phyloP scores from a whole-genome alignment of 1,140 invertebrate species.

The Orussus abietinus region DNA sequence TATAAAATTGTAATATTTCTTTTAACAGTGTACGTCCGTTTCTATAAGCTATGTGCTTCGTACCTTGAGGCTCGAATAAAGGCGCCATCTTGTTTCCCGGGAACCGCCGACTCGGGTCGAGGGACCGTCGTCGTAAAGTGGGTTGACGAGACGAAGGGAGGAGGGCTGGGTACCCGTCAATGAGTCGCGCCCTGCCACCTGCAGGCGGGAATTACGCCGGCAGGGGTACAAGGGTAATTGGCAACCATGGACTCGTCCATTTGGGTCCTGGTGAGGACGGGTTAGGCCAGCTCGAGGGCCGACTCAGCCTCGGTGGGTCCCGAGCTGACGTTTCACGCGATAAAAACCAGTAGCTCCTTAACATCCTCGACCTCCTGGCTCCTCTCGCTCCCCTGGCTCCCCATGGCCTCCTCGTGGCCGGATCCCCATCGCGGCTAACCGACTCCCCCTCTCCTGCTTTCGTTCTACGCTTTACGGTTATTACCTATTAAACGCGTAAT shows the following conservation, averaged over 20 bases:
- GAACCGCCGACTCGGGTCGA: too few relatives aligned
- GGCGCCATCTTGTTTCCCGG: not conserved
- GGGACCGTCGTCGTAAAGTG: too few relatives aligned
- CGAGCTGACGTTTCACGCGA: slow-evolving; percentile 6
- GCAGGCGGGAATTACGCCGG: too few relatives aligned
- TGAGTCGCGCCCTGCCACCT: too few relatives aligned
- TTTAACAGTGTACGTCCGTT: too few relatives aligned
- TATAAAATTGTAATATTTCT: too few relatives aligned
- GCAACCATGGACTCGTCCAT: too few relatives aligned
- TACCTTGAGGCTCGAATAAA: not conserved
- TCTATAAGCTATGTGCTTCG: not conserved
- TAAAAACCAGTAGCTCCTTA: slow-evolving; percentile 18
- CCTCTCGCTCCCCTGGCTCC: not conserved
- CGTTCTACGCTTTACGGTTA: slow-evolving; percentile 10
- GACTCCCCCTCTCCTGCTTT: slow-evolving; percentile 1
- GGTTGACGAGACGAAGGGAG: too few relatives aligned
- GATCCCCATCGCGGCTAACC: slow-evolving; percentile 2
- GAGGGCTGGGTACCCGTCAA: too few relatives aligned
- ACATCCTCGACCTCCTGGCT: slow-evolving; percentile 10
- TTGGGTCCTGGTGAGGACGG: not conserved
- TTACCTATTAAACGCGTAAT: slow-evolving; percentile 20
- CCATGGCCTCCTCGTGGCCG: not conserved
- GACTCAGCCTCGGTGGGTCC: not conserved
- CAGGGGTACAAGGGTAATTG: too few relatives aligned
- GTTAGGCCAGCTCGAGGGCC: not conserved